Conservation (phyloP, 2,113 vertebrate genomes). For the Empidonax traillii region DNA sequence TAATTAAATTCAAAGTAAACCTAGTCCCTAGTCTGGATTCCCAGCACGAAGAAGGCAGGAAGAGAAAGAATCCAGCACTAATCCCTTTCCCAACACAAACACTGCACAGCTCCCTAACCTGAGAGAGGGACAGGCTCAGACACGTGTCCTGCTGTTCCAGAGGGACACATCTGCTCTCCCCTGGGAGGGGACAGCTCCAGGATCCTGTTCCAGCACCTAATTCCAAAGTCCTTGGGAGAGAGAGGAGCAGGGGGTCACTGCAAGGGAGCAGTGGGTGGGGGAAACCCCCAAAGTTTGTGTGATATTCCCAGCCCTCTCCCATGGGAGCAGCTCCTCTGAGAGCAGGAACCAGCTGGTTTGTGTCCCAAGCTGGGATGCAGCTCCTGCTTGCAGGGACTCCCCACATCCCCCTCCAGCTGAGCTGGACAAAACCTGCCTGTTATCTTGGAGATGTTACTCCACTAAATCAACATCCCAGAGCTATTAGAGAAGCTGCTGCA, state of each 20-base stretch:
- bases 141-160: fast-evolving
- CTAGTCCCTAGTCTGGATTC: not conserved
- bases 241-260: not conserved
- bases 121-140: not conserved
- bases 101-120: not conserved
- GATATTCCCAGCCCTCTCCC: not conserved
- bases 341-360: not conserved
- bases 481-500: not conserved
- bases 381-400: not conserved
- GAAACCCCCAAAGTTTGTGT: not conserved
- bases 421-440: not conserved
- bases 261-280: not conserved
- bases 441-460: not conserved
- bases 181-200: not conserved
- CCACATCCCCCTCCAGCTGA: not conserved
- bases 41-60: not conserved
- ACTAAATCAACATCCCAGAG: not conserved
- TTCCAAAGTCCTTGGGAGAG: not conserved
- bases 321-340: not conserved
- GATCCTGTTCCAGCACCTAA: not conserved
- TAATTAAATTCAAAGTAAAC: not conserved
- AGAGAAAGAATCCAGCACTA: not conserved
- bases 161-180: not conserved
- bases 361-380: not conserved
- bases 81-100: not conserved